Evolutionary conservation across 1,140 invertebrate genomes (phyloP).

Genomic region (Mactra quadrangularis): DNA sequence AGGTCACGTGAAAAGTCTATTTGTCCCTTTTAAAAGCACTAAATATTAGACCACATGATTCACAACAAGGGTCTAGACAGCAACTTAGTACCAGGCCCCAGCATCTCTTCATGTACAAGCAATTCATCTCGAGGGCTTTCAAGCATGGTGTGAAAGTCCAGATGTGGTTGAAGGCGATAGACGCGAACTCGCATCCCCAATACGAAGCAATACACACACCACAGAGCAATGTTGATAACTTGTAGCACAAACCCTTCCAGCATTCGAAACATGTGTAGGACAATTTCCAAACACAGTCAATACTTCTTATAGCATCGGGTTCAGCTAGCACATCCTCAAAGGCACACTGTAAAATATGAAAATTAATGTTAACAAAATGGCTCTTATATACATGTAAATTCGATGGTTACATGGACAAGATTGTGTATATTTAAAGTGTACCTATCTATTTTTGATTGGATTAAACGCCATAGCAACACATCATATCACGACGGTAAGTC

Average conservation of each 20-base stretch:
- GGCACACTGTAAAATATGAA: constrained; percentile 49
- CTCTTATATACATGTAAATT: not conserved
- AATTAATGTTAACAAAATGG: not conserved
- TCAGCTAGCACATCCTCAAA: constrained; percentile 92
- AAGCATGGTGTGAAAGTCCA: constrained; percentile 82
- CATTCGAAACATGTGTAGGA: constrained; percentile 88
- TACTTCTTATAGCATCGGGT: constrained; percentile 89
- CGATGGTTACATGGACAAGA: not conserved
- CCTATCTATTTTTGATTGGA: not conserved
- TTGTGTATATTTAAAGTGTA: not conserved
- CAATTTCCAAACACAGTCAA: constrained; percentile 90
- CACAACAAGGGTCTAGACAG: not conserved
- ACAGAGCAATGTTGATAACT: constrained; percentile 87
- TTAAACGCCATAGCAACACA: too few relatives aligned
- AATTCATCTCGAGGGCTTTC: constrained; percentile 81
- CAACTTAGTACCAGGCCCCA: not conserved
- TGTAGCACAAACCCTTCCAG: constrained; percentile 89
- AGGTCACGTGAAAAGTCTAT: not conserved
- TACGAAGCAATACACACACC: constrained; percentile 88
- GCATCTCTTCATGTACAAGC: constrained; percentile 19
- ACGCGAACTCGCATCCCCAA: constrained; percentile 90
- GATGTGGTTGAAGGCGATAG: constrained; percentile 87
- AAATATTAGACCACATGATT: not conserved
- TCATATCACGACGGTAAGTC: too few relatives aligned
- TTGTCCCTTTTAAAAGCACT: not conserved